Evolutionary conservation across 2,113 vertebrate genomes (phyloP).

Genomic region (Ornithorhynchus anatinus): DNA sequence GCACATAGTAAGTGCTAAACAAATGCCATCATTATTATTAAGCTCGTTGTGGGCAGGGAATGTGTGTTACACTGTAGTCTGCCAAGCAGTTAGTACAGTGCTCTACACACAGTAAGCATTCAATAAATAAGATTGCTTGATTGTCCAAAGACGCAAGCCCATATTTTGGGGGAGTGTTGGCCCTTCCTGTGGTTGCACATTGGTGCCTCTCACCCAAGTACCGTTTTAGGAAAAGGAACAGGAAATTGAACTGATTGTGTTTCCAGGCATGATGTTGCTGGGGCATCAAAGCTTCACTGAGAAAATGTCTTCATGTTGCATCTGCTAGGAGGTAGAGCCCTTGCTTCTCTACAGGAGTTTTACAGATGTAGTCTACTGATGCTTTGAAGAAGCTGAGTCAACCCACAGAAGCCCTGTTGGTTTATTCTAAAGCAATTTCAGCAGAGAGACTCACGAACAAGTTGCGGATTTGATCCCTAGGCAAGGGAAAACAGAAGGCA

Average conservation of each 20-base stretch:
- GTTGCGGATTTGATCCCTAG: not conserved
- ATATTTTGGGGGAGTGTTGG: too few relatives aligned
- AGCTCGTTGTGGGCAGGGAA: too few relatives aligned
- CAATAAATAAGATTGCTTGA: too few relatives aligned
- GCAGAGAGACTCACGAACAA: not conserved
- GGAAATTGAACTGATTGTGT: not conserved
- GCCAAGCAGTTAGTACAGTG: too few relatives aligned
- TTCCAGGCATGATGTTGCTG: not conserved
- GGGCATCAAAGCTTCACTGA: fast-evolving
- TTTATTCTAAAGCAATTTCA: not conserved
- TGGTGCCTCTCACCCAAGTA: not conserved
- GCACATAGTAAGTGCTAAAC: too few relatives aligned
- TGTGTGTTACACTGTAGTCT: too few relatives aligned
- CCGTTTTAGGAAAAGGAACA: not conserved
- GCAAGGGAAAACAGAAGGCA: not conserved
- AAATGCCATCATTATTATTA: too few relatives aligned
- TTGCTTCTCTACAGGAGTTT: not conserved
- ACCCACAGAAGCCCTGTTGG: not conserved
- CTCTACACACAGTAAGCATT: too few relatives aligned
- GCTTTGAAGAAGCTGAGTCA: slow-evolving; percentile 10
- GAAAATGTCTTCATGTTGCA: not conserved
- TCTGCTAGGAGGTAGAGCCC: not conserved
- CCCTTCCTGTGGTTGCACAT: not conserved
- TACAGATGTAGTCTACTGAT: not conserved
- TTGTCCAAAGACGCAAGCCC: too few relatives aligned